phyloP scores from a whole-genome alignment of 1,140 invertebrate species.

The Bombus haemorrhoidalis region DNA sequence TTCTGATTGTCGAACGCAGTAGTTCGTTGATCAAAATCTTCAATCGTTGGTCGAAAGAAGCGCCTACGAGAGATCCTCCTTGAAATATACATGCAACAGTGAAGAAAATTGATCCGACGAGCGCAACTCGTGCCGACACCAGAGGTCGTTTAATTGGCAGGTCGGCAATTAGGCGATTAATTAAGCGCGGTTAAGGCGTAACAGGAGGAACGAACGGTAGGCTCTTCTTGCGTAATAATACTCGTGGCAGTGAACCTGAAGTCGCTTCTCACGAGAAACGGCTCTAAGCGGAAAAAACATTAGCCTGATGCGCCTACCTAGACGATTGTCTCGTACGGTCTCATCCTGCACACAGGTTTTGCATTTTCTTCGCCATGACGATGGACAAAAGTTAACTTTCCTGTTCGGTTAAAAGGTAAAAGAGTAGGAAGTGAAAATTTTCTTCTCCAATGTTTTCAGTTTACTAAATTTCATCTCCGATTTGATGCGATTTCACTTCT shows the following conservation, averaged over 20 bases:
- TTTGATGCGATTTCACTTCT: background rate
- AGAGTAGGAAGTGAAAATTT: background rate
- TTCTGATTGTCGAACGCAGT: background rate
- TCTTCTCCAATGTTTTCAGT: background rate
- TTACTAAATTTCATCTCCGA: background rate
- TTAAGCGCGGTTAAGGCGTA: conserved; percentile 58
- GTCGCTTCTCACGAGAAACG: conserved; percentile 59
- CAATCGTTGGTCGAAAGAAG: background rate
- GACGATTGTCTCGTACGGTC: background rate
- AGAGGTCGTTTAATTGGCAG: conserved; percentile 60
- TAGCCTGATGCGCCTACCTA: background rate
- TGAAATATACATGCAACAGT: background rate
- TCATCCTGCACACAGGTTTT: background rate
- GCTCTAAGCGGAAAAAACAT: conserved; percentile 41
- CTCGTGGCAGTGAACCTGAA: conserved; percentile 69
- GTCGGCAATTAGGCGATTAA: conserved; percentile 67
- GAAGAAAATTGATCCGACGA: conserved; percentile 34
- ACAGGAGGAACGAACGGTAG: conserved; percentile 45
- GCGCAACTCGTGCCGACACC: conserved; percentile 16
- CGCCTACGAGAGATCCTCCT: too few relatives aligned
- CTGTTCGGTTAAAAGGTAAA: background rate
- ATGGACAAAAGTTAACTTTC: background rate
- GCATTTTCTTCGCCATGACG: background rate
- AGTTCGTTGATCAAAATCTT: background rate
- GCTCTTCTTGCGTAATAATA: conserved; percentile 62